phyloP scores from a whole-genome alignment of 37 sponge, comb jelly and placozoan genomes.

The Spongilla lacustris region DNA sequence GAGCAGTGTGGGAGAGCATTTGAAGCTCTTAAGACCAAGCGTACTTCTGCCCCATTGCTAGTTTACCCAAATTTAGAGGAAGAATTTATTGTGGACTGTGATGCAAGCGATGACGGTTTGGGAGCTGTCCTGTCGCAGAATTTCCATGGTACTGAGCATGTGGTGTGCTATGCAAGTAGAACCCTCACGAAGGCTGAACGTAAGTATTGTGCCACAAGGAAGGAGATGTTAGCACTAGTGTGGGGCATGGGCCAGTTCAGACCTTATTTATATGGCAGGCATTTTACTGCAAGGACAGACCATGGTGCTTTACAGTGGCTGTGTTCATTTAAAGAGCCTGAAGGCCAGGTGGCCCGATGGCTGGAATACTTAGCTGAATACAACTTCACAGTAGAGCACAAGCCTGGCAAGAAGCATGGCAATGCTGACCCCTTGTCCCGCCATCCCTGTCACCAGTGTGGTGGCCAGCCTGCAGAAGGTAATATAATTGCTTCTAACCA shows the following conservation, averaged over 20 bases:
- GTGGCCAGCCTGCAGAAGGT: background rate
- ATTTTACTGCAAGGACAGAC: constrained; percentile 17
- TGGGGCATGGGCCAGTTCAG: constrained; percentile 9
- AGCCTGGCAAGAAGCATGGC: constrained; percentile 13
- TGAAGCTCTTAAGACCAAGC: constrained; percentile 10
- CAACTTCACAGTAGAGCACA: constrained; percentile 18
- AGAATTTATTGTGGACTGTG: constrained; percentile 2
- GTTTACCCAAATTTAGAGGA: constrained; percentile 26
- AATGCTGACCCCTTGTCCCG: constrained; percentile 35
- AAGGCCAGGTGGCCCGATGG: constrained; percentile 39
- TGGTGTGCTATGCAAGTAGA: constrained; percentile 35
- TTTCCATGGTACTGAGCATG: constrained; percentile 9
- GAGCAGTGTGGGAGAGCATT: constrained; percentile 19
- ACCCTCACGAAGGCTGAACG: constrained; percentile 20
- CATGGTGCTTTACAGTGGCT: constrained; percentile 33
- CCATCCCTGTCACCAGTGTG: constrained; percentile 1
- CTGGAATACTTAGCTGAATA: background rate
- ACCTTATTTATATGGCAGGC: constrained; percentile 15
- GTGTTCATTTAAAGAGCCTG: constrained; percentile 7
- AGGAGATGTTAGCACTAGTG: constrained; percentile 16
- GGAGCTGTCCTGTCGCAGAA: constrained; percentile 15
- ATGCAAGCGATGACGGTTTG: background rate
- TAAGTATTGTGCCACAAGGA: constrained; percentile 14
- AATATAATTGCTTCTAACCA: too few species aligned
- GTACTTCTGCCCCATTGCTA: constrained; percentile 27